Base-by-base conservation (phyloP, 1,140 invertebrate species). In the Saccostrea glomerata region DNA sequence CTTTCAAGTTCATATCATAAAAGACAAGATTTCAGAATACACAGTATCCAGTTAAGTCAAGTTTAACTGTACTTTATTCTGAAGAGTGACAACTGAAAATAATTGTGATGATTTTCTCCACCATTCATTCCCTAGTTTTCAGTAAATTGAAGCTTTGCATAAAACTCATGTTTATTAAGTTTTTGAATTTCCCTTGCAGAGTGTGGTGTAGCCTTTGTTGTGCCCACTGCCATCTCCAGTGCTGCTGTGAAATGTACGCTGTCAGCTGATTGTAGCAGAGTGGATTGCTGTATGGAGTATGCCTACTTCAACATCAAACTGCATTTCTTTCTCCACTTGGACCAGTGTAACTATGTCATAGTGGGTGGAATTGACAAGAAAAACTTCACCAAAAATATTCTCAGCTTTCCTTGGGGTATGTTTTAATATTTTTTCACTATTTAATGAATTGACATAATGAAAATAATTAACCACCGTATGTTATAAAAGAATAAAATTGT, bases 291-390 rank as follows among this genome's bases (percentile, higher is more conserved):
- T 84, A 20, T 84, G n/a, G 55, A 54, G 12, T n/a, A 84, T 56
- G 82, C 40, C 55, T 84, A 55, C 25, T 54, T 84, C 17, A 84
- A 84, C 82, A 23, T 84, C 36, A 84, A 84, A 20, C 55, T 55
- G 20, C 82, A 84, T 84, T 84, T 54, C 40, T 84, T 55, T 13
- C 82, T 84, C 17, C 40, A 55, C 47, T 6, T 84, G 12, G 82
- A 84, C 82, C 40, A 84, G 17, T 84, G 82, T 36, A 84, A 84
- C 55, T 84, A 56, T 84, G 47, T 84, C 40, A 56, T 84, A 11
- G 13, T 12, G n/a, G 82, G 82, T 15, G 82, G 82, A 11, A 56
- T 84, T 23, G 82, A 84, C 13, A 84, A 54, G n/a, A 56, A 84
- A 84, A 84, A 54, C 55, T 84, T 84, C 82, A 55, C 82, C 20